Conservation (phyloP, 2,113 vertebrate genomes). For the Siniperca knerii region DNA sequence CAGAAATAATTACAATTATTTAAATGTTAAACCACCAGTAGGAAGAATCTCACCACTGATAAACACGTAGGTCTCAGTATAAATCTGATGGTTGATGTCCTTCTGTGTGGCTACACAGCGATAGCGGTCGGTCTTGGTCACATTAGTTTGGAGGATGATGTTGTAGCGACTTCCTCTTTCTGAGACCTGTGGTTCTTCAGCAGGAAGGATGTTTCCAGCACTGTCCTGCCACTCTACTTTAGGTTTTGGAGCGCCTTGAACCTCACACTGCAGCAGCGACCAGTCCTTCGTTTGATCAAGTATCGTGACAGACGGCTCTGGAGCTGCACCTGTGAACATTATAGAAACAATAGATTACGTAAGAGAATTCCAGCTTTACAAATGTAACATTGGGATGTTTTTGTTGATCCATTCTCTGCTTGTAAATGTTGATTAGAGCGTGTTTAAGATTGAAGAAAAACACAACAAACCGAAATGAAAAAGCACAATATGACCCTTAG, state of each 20-base stretch:
- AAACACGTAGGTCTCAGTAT: rapidly evolving
- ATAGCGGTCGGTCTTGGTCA: neutral
- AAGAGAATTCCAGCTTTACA: too few relatives aligned
- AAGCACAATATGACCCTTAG: too few relatives aligned
- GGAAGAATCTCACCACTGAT: neutral
- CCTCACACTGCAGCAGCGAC: neutral
- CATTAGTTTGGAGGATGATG: neutral
- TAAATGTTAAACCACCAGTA: neutral
- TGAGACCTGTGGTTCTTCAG: neutral
- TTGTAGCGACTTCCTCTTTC: neutral
- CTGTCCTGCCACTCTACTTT: neutral
- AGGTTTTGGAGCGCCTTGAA: neutral
- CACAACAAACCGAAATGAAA: too few relatives aligned
- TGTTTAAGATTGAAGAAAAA: too few relatives aligned
- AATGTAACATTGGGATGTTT: too few relatives aligned
- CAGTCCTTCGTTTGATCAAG: rapidly evolving
- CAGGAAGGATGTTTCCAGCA: neutral
- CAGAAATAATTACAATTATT: neutral
- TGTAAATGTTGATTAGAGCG: too few relatives aligned
- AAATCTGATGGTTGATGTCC: neutral
- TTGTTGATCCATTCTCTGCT: too few relatives aligned
- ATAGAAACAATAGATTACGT: too few relatives aligned
- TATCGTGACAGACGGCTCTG: rapidly evolving
- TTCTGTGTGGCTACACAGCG: slow-evolving; percentile 13
- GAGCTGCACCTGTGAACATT: too few relatives aligned